Conservation (phyloP, 2,797 vertebrate genomes). For the Epinephelus coioides region DNA sequence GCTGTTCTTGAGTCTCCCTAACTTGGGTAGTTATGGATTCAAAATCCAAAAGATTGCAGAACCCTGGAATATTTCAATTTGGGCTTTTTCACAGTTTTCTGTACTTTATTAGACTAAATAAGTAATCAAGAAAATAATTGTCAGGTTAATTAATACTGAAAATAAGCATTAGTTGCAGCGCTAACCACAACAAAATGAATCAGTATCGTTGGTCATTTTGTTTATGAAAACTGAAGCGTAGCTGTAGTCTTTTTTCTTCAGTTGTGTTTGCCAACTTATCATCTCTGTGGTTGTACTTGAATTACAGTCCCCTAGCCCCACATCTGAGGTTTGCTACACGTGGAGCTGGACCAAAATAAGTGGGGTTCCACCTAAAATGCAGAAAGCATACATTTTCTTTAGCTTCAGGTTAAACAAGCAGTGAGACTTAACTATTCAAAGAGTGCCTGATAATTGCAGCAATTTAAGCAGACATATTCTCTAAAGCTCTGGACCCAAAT, state of each 20-base stretch:
- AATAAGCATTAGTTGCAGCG: background rate
- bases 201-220: background rate
- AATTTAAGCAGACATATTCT: conserved; percentile 16
- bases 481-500: background rate
- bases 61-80: background rate
- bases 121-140: background rate
- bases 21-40: too few relatives aligned
- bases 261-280: background rate
- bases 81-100: background rate
- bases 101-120: background rate
- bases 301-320: background rate
- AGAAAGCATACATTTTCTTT: background rate
- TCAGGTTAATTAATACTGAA: background rate
- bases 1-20: too few relatives aligned
- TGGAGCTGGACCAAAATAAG: background rate
- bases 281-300: background rate
- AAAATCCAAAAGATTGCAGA: too few relatives aligned
- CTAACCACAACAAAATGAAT: background rate
- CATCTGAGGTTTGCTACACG: background rate
- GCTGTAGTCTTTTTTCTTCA: background rate
- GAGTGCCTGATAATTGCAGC: background rate
- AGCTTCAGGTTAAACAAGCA: background rate
- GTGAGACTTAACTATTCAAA: background rate
- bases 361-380: background rate
- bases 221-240: background rate